Evolutionary conservation across 2,888 invertebrate species (phyloP).

Genomic region (Ferdinandea cuprea): DNA sequence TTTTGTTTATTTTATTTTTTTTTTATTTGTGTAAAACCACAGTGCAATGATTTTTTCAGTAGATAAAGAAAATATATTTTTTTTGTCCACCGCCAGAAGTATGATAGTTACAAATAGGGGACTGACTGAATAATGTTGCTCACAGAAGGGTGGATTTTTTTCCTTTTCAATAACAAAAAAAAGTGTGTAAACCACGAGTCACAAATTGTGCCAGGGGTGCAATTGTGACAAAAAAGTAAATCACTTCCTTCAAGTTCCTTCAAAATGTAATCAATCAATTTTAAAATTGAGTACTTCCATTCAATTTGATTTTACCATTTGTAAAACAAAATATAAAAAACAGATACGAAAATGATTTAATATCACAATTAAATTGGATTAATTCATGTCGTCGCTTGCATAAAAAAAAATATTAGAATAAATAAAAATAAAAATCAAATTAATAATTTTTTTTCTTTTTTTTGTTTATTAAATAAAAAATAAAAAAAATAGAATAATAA

Average conservation of each 20-base stretch:
- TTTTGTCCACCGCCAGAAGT: constrained; percentile 1
- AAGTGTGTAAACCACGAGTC: constrained; percentile 67
- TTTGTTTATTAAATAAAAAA: constrained; percentile 65
- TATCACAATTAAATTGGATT: constrained; percentile 47
- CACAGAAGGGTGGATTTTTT: constrained; percentile 58
- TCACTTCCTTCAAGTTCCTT: constrained; percentile 47
- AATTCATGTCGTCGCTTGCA: constrained; percentile 43
- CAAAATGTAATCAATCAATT: constrained; percentile 67
- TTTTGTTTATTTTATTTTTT: constrained; percentile 21
- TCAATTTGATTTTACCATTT: constrained; percentile 29
- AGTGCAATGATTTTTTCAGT: constrained; percentile 39
- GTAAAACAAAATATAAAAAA: constrained; percentile 23
- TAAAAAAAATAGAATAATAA: constrained; percentile 70
- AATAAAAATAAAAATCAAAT: constrained; percentile 27
- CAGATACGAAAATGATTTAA: constrained; percentile 50
- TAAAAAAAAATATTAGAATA: constrained; percentile 12
- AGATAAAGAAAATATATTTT: constrained; percentile 40
- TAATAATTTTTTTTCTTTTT: constrained; percentile 10
- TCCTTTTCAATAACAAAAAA: constrained; percentile 33
- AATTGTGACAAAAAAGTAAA: constrained; percentile 36
- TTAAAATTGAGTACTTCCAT: constrained; percentile 52
- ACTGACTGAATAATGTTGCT: constrained; percentile 34
- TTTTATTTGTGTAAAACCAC: constrained; percentile 39
- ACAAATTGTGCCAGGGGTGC: constrained; percentile 44
- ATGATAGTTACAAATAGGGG: constrained; percentile 58